Base-by-base conservation (phyloP, 2,888 invertebrate species). In the Micoletzkya japonica region DNA sequence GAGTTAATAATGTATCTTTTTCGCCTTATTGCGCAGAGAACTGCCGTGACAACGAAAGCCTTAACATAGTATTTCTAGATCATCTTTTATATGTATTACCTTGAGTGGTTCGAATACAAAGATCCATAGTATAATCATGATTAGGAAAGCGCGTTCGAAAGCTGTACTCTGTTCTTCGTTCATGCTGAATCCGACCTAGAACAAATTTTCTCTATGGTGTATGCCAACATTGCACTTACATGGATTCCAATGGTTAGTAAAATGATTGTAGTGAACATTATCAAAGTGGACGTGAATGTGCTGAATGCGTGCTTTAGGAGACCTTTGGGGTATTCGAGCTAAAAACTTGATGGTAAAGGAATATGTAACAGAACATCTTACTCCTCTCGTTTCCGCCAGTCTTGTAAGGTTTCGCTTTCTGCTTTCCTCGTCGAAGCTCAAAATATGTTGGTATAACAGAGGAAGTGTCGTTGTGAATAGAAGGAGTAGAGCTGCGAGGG, bases 21-120 rank as follows among this genome's bases (percentile, higher is more conserved):
- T 32, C 52, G 24, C 0, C 32, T 26, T 17, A 17, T 26, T 6
- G 39, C 2, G 6, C 34, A 39, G 44, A 59, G 61, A 61, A 50
- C 37, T 7, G 60, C n/a, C 2, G 71, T 54, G 26, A 66, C 37
- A 44, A 68, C 17, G 17, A 68, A 49, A 17, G 28, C 68, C 71
- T 71, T 24, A 57, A 64, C n/a, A 44, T 30, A 44, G 20, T 44
- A 44, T 14, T 44, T 44, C 20, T 14, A 44, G 20, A 44, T 49
- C 74, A 36, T 39, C 72, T 70, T 20, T 14, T n/a, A n/a, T n/a
- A n/a, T n/a, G n/a, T 37, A 50, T 17, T 30, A 71, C 74, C 70
- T 80, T 80, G 39, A 80, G 28, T 10, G 78, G 78, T 54, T 80
- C 80, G 17, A 73, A 57, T 4, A 78, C 49, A 10, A 76, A 28